Evolutionary conservation across 2,113 vertebrate genomes (phyloP).

Genomic region (Cololabis saira): DNA sequence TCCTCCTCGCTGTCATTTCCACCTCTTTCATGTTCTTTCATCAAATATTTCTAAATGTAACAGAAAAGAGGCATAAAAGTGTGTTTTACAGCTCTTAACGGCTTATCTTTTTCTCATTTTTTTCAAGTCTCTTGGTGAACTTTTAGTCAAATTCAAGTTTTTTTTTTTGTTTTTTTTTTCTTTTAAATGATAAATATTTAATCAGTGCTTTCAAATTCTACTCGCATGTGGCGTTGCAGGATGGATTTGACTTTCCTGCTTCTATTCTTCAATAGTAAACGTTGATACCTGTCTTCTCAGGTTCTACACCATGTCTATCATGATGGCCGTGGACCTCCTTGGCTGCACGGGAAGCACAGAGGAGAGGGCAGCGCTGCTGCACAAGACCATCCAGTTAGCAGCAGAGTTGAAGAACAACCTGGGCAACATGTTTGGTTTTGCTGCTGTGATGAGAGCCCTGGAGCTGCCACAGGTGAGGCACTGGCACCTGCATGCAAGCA

Average conservation of each 20-base stretch:
- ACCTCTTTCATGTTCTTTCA: too few relatives aligned
- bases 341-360: conserved; percentile 95
- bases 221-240: too few relatives aligned
- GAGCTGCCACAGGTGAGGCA: conserved; percentile 92
- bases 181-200: too few relatives aligned
- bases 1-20: not conserved
- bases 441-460: conserved; percentile 94
- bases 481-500: not conserved
- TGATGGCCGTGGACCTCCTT: conserved; percentile 95
- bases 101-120: too few relatives aligned
- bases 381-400: conserved; percentile 97
- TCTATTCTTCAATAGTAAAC: not conserved
- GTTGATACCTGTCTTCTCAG: conserved; percentile 63
- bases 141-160: too few relatives aligned
- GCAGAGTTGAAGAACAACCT: conserved; percentile 93
- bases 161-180: too few relatives aligned
- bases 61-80: not conserved
- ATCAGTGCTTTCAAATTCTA: too few relatives aligned
- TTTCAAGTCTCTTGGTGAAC: too few relatives aligned
- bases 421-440: conserved; percentile 99
- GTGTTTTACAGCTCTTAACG: too few relatives aligned
- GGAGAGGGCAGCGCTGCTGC: conserved; percentile 91
- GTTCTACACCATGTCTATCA: conserved; percentile 98
- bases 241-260: too few relatives aligned
- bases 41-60: conserved; percentile 7